Base-by-base conservation (phyloP, 2,797 vertebrate species). In the Falco naumanni region DNA sequence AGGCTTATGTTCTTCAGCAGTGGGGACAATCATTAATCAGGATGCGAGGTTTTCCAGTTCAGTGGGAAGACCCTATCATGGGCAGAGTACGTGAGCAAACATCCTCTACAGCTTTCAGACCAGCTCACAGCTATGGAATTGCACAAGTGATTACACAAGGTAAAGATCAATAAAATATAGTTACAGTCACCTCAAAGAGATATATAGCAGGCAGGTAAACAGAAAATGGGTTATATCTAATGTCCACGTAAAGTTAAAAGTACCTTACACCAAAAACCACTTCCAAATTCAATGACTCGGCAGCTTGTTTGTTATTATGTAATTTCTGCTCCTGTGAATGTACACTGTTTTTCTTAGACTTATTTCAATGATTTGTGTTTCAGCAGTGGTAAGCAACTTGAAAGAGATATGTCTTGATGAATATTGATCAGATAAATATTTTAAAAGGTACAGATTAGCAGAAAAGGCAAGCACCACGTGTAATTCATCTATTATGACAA, bases 341-440 rank as follows among this genome's bases (percentile, higher is more conserved):
- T 51, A 54, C 10, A n/a, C 4, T 16, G 26, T 25, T 24, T 81
- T 88, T 90, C 77, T 60, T 16, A 45, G 33, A 22, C 43, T 65
- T 68, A 69, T 69, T 76, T 50, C 14, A 92, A 63, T 63, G 84
- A 94, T 89, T 72, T 15, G 70, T 57, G 7, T 87, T 96, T 91
- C 61, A 90, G 39, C n/a, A 75, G 37, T 34, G 21, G 15, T 56
- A 90, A 85, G 88, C 16, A 74, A 86, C 11, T 77, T 51, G 50
- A 90, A 86, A 85, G 28, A 43, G 56, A 54, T 22, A 60, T 1
- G 25, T 93, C 68, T 79, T 77, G 88, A 89, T 79, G 26, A 77
- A 61, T 82, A 89, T 84, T 61, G 56, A 84, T 94, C 81, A 60
- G 51, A 82, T 74, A 87, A 95, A 77, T 96, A 91, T 95, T 94